Evolutionary conservation across 2,888 invertebrate genomes (phyloP).

Genomic region (Timema cristinae): DNA sequence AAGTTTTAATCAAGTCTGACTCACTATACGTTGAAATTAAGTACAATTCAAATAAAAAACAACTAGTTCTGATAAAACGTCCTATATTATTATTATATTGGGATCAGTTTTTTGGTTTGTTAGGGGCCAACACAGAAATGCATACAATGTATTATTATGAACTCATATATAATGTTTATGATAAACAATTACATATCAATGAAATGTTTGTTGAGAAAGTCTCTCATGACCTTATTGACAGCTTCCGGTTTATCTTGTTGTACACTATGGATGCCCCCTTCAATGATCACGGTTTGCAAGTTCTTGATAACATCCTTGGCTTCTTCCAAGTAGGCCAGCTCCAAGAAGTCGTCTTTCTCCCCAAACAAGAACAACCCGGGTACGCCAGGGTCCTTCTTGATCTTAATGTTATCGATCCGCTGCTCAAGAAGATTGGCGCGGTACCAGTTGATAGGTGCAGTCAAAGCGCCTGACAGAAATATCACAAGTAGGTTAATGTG

Average conservation of each 20-base stretch:
- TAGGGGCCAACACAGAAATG: no score
- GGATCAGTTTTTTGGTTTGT: no score
- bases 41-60: no score
- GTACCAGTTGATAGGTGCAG: constrained; percentile 56
- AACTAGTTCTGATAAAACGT: no score
- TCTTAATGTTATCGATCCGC: not conserved
- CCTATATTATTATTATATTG: no score
- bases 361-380: constrained; percentile 48
- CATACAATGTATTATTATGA: not conserved
- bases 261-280: constrained; percentile 51
- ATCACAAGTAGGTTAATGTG: not conserved
- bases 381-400: constrained; percentile 33
- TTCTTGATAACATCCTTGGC: constrained; percentile 47
- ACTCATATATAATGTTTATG: not conserved
- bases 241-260: constrained; percentile 54
- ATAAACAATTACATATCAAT: no score
- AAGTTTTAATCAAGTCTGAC: no score
- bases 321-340: constrained; percentile 39
- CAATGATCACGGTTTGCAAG: constrained; percentile 47
- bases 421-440: constrained; percentile 46
- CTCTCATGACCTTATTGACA: constrained; percentile 51
- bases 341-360: constrained; percentile 47
- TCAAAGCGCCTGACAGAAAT: constrained; percentile 49
- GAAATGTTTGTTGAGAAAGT: constrained; percentile 41
- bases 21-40: no score